Evolutionary conservation across 2,888 invertebrate genomes (phyloP), one percentile per base, ranked within the genome.

Genomic region (Heliconius sara): DNA sequence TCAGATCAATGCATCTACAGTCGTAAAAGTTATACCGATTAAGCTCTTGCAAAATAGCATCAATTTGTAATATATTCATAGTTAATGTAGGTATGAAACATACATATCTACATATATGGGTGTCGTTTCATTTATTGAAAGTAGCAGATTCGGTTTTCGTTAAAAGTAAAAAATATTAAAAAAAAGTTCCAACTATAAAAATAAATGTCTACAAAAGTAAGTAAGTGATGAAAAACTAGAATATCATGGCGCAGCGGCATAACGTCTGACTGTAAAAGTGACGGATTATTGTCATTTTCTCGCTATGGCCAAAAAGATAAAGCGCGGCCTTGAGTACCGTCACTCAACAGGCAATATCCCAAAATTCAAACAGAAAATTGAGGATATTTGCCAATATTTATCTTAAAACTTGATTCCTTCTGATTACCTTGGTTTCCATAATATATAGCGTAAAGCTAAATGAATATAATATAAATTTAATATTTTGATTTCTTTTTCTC

Each of bases 1-100:
- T 67, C 67, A 67, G 34, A 34, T 39, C 39, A 39, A 34, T 39
- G 67, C 34, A 67, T 67, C 67, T 39, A 39, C 66, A 34, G 34
- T 67, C 67, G 67, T 67, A 39, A 67, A 67, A 67, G 34, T 67
- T 34, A n/a, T 22, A 39, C 39, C 67, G 67, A 67, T 67, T 39
- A 67, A 67, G 39, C 22, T 34, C 34, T 67, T 67, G 67, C 67
- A 67, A 67, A 39, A 67, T 34, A 39, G 34, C 22, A n/a, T 67
- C 67, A 67, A 67, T 67, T 67, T 67, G 67, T 34, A 67, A 67
- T 67, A 67, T 67, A 39, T 67, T 67, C 67, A 39, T 39, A 67
- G 34, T 39, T n/a, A 39, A 67, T 39, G 39, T 67, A 34, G 10
- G 22, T 67, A 67, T 10, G 34, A 67, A 39, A 22, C 9, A 9